Conservation (phyloP, 2,888 invertebrate genomes). For the Herminia tarsipennalis region DNA sequence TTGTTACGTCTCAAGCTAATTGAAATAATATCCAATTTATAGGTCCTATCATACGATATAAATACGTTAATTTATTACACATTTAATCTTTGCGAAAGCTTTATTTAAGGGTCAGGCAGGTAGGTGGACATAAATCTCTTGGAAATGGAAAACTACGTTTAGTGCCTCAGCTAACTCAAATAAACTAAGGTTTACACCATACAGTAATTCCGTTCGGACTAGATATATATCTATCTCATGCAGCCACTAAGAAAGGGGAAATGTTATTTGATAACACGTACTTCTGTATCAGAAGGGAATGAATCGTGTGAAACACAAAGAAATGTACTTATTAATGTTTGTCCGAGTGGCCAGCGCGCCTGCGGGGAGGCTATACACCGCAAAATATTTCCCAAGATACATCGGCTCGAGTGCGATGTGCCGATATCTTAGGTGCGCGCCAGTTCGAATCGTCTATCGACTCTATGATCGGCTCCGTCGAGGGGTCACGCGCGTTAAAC, state of each 20-base stretch:
- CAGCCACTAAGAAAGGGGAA: conserved; percentile 18
- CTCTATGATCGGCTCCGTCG: conserved; percentile 81
- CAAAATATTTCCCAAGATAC: conserved; percentile 83
- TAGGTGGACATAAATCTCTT: conserved; percentile 16
- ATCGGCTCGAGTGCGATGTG: conserved; percentile 83
- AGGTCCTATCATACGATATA: conserved; percentile 47
- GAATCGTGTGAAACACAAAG: conserved; percentile 75
- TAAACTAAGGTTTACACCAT: conserved; percentile 11
- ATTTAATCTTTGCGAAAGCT: not conserved
- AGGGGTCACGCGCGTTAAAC: conserved; percentile 84
- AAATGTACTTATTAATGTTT: conserved; percentile 77
- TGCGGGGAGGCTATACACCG: conserved; percentile 61
- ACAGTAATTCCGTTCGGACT: conserved; percentile 10
- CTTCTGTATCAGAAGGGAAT: conserved; percentile 29
- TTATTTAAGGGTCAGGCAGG: conserved; percentile 8
- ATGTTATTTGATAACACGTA: conserved; percentile 28
- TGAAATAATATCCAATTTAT: conserved; percentile 65
- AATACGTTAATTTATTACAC: conserved; percentile 38
- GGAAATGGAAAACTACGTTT: conserved; percentile 21
- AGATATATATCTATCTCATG: conserved; percentile 28
- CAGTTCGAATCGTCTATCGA: conserved; percentile 83
- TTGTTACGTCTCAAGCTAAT: conserved; percentile 73
- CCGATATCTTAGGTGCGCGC: conserved; percentile 78
- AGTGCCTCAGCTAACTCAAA: conserved; percentile 5
- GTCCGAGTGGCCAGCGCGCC: conserved; percentile 54